Base-by-base conservation (phyloP, 2,113 vertebrate genomes). In the Octodon degus region DNA sequence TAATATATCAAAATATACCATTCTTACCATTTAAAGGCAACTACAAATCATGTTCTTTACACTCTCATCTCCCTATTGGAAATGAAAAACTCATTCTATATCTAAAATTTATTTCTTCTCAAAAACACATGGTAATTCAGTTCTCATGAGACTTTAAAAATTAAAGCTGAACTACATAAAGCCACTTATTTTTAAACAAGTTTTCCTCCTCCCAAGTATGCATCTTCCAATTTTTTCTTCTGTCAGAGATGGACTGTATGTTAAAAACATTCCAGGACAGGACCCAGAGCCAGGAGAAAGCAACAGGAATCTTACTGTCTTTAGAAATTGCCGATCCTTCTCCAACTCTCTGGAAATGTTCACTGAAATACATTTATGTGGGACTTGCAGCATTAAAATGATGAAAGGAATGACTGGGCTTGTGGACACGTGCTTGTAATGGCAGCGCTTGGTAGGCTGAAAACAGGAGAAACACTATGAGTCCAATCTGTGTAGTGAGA, bases 51-150 rank as follows among this genome's bases (percentile, higher is more conserved):
- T 58, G 1, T 12, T 94, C 50, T 90, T 91, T 72, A 37, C 17
- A 37, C 62, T 80, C 32, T 84, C n/a, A 17, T 70, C n/a, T 74
- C 37, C 32, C 32, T 83, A 22, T 80, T 67, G n/a, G 50, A 77
- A 90, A 89, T 67, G 37, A 22, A 94, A 90, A 80, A 19, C 7
- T 95, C 25, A 67, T 32, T 95, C 79, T 17, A 86, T 63, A 9
- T 65, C 37, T 94, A 65, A 92, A 95, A 90, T 89, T 32, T 17
- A 37, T 88, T 86, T 90, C 32, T 62, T 53, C 12, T 77, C 86
- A 62, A 79, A 79, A 85, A 81, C 50, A 84, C 55, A 11, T 82
- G 60, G 77, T 47, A 86, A 87, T 70, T 95, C 9, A 85, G 40
- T 58, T 87, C 68, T 62, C n/a, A 58, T 3, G 19, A 70, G 58